Conservation (phyloP, 2,888 invertebrate genomes). For the Chrysina gloriosa region DNA sequence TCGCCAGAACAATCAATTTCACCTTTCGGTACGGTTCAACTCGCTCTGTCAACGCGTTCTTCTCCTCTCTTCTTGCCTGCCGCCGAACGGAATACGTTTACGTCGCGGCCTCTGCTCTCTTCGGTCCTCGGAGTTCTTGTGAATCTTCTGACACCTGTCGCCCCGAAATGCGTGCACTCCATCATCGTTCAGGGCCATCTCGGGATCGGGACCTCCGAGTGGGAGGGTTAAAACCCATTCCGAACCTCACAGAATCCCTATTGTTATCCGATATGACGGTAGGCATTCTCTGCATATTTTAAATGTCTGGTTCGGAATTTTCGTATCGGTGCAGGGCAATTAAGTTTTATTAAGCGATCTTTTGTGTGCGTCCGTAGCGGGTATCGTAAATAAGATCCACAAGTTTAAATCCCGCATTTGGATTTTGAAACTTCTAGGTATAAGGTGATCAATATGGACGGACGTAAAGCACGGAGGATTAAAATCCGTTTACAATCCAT, state of each 20-base stretch:
- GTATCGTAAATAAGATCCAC: too few species aligned
- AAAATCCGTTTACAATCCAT: too few species aligned
- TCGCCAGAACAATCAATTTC: constrained; percentile 35
- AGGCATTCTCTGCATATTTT: constrained; percentile 32
- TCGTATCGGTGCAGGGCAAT: too few species aligned
- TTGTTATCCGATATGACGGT: constrained; percentile 26
- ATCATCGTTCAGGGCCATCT: constrained; percentile 45
- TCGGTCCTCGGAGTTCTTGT: constrained; percentile 9
- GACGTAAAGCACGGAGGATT: too few species aligned
- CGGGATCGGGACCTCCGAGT: constrained; percentile 41
- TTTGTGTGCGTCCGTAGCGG: too few species aligned
- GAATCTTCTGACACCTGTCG: constrained; percentile 48
- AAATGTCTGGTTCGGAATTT: too few species aligned
- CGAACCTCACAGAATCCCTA: constrained; percentile 24
- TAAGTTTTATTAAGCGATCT: too few species aligned
- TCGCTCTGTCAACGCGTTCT: constrained; percentile 40
- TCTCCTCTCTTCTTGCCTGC: constrained; percentile 31
- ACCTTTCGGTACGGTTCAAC: constrained; percentile 28
- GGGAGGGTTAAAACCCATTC: constrained; percentile 42
- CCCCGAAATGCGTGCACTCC: constrained; percentile 44
- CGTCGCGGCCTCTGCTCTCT: constrained; percentile 12
- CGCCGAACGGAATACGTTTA: not conserved
- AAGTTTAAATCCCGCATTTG: too few species aligned
- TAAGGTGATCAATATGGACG: too few species aligned
- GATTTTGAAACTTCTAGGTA: too few species aligned